Evolutionary conservation across 2,113 vertebrate genomes (phyloP), one percentile per base, ranked within the genome.

Genomic region (Seriola dumerili): DNA sequence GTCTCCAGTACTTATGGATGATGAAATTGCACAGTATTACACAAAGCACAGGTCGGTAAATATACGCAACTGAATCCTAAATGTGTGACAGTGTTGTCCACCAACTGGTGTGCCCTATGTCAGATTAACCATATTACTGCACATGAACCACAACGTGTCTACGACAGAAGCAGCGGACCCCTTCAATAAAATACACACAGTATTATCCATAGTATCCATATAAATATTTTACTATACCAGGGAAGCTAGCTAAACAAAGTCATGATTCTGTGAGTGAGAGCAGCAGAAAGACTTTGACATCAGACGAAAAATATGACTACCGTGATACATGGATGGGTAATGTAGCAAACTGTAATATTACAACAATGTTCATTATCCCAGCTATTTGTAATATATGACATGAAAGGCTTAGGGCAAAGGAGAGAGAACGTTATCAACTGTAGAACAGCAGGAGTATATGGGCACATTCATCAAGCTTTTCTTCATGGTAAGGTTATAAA

Each of bases 131-230:
- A 32, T 14, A 9, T 50, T n/a, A 50, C 29, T 44, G 7, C 17
- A 50, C 9, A 25, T 29, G 9, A 50, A 36, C 42, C 29, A n/a
- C 66, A 79, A 9, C 10, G 8, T 65, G 14, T 3, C 7, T n/a
- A 11, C 42, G 65, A 21, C 23, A 52, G n/a, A 58, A 46, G 54
- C 14, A 72, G 29, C 46, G 46, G 25, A 58, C 29, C 11, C 11
- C 36, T 19, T 12, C 40, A 66, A 69, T 71, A 63, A 76, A 72
- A 76, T 19, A 8, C 13, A 4, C 55, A 68, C 19, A 29, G 25
- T 29, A 29, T 29, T 14, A 19, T 14, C 12, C 10, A 61, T 40
- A 34, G 29, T 16, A 29, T 29, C 2, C 10, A 62, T 42, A 34
- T 40, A 17, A 61, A 73, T 38, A 34, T 10, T 66, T 76, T 21